A percentile compares a stretch with the other conserved stretches of the same genome.
Evolutionary conservation across 2,113 vertebrate species (phyloP).

Genomic region (Poecile atricapillus): DNA sequence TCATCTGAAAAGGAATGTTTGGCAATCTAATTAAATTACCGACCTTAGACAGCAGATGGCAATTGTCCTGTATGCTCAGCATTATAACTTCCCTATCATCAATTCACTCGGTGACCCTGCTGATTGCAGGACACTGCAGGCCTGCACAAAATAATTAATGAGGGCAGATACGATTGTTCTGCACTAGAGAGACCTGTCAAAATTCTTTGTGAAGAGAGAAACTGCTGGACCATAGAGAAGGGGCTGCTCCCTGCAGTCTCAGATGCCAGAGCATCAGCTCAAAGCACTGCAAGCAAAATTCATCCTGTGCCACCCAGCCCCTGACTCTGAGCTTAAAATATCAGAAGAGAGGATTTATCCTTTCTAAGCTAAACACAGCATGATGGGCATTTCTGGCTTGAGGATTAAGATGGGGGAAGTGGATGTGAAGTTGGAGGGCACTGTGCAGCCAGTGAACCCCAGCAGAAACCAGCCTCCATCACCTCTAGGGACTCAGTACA

Average conservation of each 20-base stretch:
- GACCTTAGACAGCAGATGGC: conserved; percentile 69
- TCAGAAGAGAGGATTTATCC: not conserved
- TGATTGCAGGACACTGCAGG: conserved; percentile 56
- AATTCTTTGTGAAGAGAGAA: conserved; percentile 57
- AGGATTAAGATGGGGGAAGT: not conserved
- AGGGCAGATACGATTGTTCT: conserved; percentile 66
- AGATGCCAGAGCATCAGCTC: not conserved
- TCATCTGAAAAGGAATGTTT: conserved; percentile 53
- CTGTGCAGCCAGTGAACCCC: not conserved
- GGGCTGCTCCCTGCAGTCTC: not conserved
- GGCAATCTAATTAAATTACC: conserved; percentile 70
- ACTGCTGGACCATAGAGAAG: conserved; percentile 15
- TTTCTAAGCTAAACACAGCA: not conserved
- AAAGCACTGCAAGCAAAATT: not conserved
- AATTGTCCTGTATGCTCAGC: conserved; percentile 66
- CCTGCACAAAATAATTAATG: conserved; percentile 68
- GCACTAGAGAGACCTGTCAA: conserved; percentile 52
- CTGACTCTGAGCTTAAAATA: not conserved
- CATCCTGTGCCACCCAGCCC: not conserved
- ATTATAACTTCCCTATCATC: conserved; percentile 71
- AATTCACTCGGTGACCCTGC: conserved; percentile 64
- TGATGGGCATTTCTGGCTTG: not conserved
- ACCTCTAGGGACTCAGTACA: not conserved
- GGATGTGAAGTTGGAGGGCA: not conserved
- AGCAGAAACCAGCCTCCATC: not conserved